phyloP scores from a whole-genome alignment of 2,888 invertebrate species.

The Lymantria dispar region DNA sequence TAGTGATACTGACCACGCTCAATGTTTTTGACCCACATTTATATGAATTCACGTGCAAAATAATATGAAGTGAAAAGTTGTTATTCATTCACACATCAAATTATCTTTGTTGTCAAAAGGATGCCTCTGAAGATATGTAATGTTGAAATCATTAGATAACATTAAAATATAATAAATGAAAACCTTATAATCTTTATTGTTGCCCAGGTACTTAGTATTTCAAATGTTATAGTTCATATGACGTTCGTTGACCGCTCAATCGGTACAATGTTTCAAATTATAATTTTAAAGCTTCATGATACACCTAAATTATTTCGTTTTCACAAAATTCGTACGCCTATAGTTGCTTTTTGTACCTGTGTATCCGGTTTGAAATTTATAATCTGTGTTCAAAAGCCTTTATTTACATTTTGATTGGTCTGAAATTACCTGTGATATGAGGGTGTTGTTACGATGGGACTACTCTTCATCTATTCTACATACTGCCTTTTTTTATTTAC shows the following conservation, averaged over 20 bases:
- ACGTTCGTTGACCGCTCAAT: constrained; percentile 47
- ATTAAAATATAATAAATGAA: neutral
- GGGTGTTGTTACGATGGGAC: too few species aligned
- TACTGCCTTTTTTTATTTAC: too few species aligned
- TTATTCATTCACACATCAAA: constrained; percentile 15
- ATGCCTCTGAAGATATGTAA: neutral
- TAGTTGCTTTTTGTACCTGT: too few species aligned
- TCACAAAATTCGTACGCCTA: too few species aligned
- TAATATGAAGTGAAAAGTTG: constrained; percentile 38
- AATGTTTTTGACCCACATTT: constrained; percentile 37
- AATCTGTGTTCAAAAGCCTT: too few species aligned
- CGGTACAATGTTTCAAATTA: constrained; percentile 9
- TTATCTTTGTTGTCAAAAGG: too few species aligned
- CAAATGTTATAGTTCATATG: constrained; percentile 49
- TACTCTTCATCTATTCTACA: too few species aligned
- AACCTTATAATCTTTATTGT: neutral
- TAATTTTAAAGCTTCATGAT: too few species aligned
- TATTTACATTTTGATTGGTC: too few species aligned
- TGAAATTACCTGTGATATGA: too few species aligned
- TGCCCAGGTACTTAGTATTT: constrained; percentile 13
- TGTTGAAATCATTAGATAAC: neutral
- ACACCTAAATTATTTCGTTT: too few species aligned
- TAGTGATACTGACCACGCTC: constrained; percentile 53
- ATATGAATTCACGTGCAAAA: constrained; percentile 43
- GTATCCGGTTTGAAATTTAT: too few species aligned